These are phyloP conservation scores for Drosophila paranaensis DNA, from an alignment of 2,888 invertebrate genomes.

Conservation along the genomic window DNA sequence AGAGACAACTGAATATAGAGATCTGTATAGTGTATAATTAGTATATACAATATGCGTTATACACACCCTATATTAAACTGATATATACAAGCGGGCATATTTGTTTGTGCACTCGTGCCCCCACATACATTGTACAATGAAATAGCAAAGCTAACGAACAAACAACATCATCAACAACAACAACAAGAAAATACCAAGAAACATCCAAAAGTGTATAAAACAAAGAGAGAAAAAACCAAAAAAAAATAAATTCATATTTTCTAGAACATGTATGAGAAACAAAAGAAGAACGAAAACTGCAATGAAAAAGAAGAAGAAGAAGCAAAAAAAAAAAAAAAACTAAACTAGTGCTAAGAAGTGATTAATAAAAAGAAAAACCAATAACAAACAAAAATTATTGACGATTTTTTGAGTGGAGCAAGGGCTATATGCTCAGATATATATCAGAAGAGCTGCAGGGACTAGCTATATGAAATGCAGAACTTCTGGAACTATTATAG, in stretches of 20 bases:
- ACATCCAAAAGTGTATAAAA: conserved; percentile 43
- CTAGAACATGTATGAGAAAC: conserved; percentile 29
- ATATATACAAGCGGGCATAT: conserved; percentile 44
- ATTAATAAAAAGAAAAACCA: conserved; percentile 60
- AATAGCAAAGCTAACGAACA: conserved; percentile 60
- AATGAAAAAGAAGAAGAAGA: conserved; percentile 24
- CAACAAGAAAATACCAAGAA: conserved; percentile 19
- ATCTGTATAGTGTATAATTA: conserved; percentile 42
- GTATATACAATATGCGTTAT: conserved; percentile 61
- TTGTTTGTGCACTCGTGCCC: conserved; percentile 20
- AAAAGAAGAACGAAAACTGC: conserved; percentile 30
- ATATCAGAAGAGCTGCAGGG: too few relatives aligned
- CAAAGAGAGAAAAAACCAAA: conserved; percentile 20
- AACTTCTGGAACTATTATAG: neutral
- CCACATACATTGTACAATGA: conserved; percentile 63
- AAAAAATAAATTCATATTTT: conserved; percentile 33
- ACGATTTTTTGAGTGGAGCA: neutral
- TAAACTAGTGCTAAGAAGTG: conserved; percentile 62
- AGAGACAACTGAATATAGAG: conserved; percentile 22
- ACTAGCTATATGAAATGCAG: neutral
- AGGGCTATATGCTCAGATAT: too few relatives aligned
- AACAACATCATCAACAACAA: conserved; percentile 25
- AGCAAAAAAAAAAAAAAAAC: conserved; percentile 46
- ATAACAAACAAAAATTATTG: conserved; percentile 13
- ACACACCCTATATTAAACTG: conserved; percentile 58